These are phyloP conservation scores for Prolemur simus DNA, from an alignment of 2,113 vertebrate species.

Conservation along the genomic window DNA sequence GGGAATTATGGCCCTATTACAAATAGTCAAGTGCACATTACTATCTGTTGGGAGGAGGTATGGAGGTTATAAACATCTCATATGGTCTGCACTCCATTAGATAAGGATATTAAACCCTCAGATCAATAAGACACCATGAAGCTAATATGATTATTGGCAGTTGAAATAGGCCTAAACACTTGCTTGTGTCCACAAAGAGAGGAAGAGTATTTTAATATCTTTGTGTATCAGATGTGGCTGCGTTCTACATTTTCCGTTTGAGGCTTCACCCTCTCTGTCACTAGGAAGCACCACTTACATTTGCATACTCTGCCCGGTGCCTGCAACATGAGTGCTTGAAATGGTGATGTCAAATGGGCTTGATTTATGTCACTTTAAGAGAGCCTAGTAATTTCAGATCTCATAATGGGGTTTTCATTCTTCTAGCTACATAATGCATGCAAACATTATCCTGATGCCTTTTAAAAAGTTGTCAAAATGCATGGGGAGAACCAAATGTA, in stretches of 20 bases:
- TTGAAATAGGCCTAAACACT: not conserved
- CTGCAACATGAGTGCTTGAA: not conserved
- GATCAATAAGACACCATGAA: conserved; percentile 52
- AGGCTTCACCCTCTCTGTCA: not conserved
- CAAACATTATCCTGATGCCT: conserved; percentile 62
- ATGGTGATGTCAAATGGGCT: not conserved
- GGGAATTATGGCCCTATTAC: not conserved
- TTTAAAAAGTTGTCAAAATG: conserved; percentile 66
- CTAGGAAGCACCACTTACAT: not conserved
- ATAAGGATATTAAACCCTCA: conserved; percentile 55
- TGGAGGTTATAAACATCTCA: not conserved
- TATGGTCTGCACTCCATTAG: conserved; percentile 27
- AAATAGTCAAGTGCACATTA: not conserved
- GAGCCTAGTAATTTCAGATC: conserved; percentile 46
- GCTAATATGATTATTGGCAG: conserved; percentile 21
- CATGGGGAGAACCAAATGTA: conserved; percentile 28
- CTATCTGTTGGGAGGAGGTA: not conserved
- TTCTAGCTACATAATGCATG: conserved; percentile 58
- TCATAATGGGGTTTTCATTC: conserved; percentile 58
- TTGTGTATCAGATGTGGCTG: not conserved
- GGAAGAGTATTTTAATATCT: not conserved
- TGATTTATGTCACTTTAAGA: conserved; percentile 36
- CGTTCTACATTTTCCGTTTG: not conserved
- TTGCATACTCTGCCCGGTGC: not conserved
- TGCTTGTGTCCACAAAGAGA: not conserved